These are phyloP conservation scores for Marmota flaviventris DNA, from an alignment of 2,113 vertebrate genomes.

Conservation along the genomic window DNA sequence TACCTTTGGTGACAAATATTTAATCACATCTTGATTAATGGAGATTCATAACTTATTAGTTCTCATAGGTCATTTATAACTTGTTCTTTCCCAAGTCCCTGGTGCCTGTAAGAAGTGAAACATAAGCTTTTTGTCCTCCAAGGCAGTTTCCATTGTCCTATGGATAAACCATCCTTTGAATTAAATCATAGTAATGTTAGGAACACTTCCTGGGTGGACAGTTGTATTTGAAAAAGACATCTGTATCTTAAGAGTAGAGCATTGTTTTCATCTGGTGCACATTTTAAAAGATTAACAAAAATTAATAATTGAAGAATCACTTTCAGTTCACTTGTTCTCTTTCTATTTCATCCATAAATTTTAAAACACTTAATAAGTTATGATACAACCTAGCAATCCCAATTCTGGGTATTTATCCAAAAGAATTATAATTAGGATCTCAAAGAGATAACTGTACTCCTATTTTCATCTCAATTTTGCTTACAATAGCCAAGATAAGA, in stretches of 20 bases:
- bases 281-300: slow-evolving; percentile 19
- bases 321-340: not conserved
- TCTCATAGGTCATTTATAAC: not conserved
- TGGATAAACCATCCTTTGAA: not conserved
- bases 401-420: not conserved
- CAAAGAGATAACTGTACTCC: not conserved
- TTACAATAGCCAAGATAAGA: not conserved
- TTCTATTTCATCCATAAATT: not conserved
- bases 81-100: not conserved
- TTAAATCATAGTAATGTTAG: not conserved
- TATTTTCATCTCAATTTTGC: not conserved
- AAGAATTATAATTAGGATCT: not conserved
- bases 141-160: not conserved
- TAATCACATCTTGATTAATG: slow-evolving; percentile 28
- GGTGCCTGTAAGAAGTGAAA: not conserved
- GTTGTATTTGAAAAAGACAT: not conserved
- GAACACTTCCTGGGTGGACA: not conserved
- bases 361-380: slow-evolving; percentile 23
- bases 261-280: not conserved
- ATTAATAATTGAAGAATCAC: not conserved
- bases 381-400: not conserved
- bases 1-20: not conserved
- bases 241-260: not conserved
- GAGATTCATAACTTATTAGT: not conserved
- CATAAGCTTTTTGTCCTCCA: not conserved